These are phyloP conservation scores for Cyanoderma ruficeps DNA, from an alignment of 2,113 vertebrate genomes.

Conservation along the genomic window DNA sequence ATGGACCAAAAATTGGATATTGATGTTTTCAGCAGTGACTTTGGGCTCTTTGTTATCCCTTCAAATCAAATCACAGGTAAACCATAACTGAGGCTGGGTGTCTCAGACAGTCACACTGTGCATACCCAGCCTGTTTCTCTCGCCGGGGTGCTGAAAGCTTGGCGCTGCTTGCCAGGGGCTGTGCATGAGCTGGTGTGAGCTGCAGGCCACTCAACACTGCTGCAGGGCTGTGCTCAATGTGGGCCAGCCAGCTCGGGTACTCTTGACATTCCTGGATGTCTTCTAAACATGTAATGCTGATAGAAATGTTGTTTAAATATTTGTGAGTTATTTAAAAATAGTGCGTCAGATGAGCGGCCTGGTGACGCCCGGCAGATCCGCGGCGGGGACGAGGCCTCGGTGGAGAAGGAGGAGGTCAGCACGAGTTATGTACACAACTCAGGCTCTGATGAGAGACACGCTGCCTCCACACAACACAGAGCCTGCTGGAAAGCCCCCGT, in stretches of 20 bases:
- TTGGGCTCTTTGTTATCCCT: not conserved
- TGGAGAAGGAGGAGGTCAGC: constrained; percentile 21
- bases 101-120: not conserved
- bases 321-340: constrained; percentile 50
- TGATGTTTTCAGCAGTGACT: not conserved
- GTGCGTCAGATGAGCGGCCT: constrained; percentile 33
- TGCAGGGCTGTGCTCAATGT: not conserved
- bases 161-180: fast-evolving
- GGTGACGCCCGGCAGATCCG: constrained; percentile 16
- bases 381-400: not conserved
- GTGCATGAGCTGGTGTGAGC: not conserved
- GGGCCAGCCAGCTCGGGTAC: not conserved
- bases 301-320: constrained; percentile 59
- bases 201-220: not conserved
- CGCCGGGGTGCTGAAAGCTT: not conserved
- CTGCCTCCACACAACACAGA: not conserved
- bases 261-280: constrained; percentile 12
- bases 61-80: not conserved
- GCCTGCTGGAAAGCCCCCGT: not conserved
- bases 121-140: not conserved
- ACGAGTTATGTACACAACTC: constrained; percentile 7
- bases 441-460: not conserved
- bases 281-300: constrained; percentile 9
- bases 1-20: not conserved
- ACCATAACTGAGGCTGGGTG: fast-evolving